These are phyloP conservation scores for Scalopus aquaticus DNA, from an alignment of 2,113 vertebrate genomes.

Conservation along the genomic window DNA sequence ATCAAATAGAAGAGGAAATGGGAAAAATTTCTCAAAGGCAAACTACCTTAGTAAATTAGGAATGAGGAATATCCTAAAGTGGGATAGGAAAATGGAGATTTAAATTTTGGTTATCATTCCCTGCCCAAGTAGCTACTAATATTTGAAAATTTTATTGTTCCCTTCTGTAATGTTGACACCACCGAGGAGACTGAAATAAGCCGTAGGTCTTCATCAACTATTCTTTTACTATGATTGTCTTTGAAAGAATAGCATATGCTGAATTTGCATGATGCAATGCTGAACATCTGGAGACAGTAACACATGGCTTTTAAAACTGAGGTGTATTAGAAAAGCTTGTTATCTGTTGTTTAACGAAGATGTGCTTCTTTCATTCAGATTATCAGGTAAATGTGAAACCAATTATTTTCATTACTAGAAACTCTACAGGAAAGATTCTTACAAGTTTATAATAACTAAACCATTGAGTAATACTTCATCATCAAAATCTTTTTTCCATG, in stretches of 20 bases:
- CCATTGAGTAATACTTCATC: not conserved
- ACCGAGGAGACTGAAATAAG: not conserved
- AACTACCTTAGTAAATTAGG: not conserved
- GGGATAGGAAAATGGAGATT: not conserved
- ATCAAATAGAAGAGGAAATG: not conserved
- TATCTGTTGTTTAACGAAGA: not conserved
- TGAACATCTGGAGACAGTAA: not conserved
- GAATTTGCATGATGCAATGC: not conserved
- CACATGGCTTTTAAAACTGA: not conserved
- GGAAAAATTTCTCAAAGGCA: not conserved
- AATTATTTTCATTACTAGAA: constrained; percentile 30
- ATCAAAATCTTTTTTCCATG: not conserved
- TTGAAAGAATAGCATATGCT: not conserved
- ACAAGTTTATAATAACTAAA: not conserved
- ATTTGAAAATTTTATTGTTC: not conserved
- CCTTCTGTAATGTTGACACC: not conserved
- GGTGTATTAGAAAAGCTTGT: not conserved
- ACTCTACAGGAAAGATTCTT: not conserved
- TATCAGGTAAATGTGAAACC: not conserved
- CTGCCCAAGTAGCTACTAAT: not conserved
- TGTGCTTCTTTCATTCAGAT: not conserved
- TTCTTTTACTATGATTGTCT: not conserved
- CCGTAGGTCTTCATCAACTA: not conserved
- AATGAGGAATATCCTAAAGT: not conserved
- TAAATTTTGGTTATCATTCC: not conserved